Percentiles rank a stretch among this genome's conserved stretches.
Evolutionary conservation across 2,113 vertebrate species (phyloP).

Genomic region (Myotis yumanensis): DNA sequence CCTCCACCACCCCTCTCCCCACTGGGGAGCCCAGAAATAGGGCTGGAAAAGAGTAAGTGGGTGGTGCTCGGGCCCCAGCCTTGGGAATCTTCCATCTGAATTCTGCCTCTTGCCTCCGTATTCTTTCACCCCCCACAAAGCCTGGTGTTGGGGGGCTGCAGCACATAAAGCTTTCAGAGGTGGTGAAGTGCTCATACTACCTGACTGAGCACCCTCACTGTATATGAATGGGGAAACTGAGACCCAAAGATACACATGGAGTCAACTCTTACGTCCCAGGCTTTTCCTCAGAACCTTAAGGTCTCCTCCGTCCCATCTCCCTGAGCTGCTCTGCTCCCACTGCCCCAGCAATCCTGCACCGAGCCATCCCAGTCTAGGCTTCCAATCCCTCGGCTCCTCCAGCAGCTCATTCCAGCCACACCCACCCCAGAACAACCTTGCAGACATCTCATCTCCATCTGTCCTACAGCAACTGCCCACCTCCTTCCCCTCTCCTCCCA

Average conservation of each 20-base stretch:
- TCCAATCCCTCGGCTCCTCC: background rate
- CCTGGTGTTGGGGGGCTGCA: background rate
- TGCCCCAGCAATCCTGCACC: background rate
- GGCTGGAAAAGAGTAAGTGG: constrained; percentile 64
- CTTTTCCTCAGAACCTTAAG: background rate
- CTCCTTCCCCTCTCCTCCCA: background rate
- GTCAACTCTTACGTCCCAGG: background rate
- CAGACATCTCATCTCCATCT: background rate
- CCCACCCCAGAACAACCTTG: background rate
- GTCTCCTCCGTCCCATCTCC: background rate
- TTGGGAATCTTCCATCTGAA: constrained; percentile 61
- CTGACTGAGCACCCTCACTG: background rate
- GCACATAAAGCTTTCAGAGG: background rate
- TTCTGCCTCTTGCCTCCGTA: constrained; percentile 29
- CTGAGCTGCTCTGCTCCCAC: background rate
- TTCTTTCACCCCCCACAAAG: background rate
- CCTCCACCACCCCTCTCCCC: constrained; percentile 69
- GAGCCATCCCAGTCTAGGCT: background rate
- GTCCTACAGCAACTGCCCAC: background rate
- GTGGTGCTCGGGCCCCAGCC: constrained; percentile 45
- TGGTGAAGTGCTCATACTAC: background rate
- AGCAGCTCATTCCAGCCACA: background rate
- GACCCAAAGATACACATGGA: background rate
- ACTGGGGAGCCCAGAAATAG: constrained; percentile 70
- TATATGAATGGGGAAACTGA: background rate